Conservation (phyloP, 2,888 invertebrate genomes). For the Melolontha melolontha region DNA sequence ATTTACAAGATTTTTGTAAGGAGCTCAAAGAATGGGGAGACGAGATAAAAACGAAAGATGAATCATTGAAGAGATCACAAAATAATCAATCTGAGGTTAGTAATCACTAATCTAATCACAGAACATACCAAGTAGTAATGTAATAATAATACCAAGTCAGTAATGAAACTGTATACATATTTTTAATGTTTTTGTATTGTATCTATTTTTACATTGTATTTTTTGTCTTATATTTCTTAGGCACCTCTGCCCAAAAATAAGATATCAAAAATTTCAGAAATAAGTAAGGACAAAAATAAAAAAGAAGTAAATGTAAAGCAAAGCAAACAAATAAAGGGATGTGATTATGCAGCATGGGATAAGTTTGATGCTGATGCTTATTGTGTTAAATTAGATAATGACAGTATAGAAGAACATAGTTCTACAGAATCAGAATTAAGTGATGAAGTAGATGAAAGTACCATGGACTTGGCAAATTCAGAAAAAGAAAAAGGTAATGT, state of each 20-base stretch:
- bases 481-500: conserved; percentile 87
- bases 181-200: no score
- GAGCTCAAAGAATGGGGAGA: conserved; percentile 80
- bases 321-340: conserved; percentile 69
- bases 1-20: conserved; percentile 76
- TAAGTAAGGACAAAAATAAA: not conserved
- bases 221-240: conserved; percentile 55
- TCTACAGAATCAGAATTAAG: conserved; percentile 61
- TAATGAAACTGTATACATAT: no score
- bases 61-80: conserved; percentile 44
- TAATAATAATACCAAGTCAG: no score
- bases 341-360: conserved; percentile 81
- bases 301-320: conserved; percentile 49
- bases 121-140: no score
- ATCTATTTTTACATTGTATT: no score
- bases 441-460: conserved; percentile 69
- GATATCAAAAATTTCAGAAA: conserved; percentile 7
- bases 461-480: conserved; percentile 73
- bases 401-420: conserved; percentile 64
- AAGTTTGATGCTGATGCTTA: conserved; percentile 82
- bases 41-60: conserved; percentile 80
- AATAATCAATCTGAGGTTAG: conserved; percentile 36
- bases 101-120: no score
- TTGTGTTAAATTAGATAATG: conserved; percentile 73
- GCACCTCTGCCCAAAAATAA: conserved; percentile 49